A percentile compares a stretch with the other conserved stretches of the same genome.
Conservation (phyloP, 1,140 invertebrate genomes). For the Polyergus mexicanus region DNA sequence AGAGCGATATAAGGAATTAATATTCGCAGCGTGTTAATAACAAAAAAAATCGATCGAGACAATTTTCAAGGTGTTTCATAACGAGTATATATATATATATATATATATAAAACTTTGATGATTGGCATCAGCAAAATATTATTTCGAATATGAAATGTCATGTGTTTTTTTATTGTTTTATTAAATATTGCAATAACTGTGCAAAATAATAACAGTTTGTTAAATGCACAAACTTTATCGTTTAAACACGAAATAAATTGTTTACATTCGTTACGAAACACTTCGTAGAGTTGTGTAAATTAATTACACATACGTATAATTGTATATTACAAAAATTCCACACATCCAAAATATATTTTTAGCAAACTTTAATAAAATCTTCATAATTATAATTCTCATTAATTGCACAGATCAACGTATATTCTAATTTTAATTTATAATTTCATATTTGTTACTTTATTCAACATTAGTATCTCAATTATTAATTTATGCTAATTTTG, state of each 20-base stretch:
- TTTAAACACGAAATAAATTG: neutral
- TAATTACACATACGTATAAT: neutral
- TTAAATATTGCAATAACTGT: neutral
- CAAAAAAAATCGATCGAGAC: neutral
- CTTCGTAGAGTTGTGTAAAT: neutral
- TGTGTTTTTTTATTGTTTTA: neutral
- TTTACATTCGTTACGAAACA: neutral
- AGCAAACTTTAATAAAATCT: neutral
- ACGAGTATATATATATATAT: neutral
- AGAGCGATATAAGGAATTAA: neutral
- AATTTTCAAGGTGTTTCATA: neutral
- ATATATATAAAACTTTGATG: neutral
- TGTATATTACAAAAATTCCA: too few species aligned
- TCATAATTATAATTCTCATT: neutral
- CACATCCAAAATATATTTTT: neutral
- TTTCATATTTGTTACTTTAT: neutral
- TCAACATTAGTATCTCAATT: neutral
- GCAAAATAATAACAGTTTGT: neutral
- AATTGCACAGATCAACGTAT: neutral
- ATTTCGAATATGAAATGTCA: neutral
- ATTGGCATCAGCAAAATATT: neutral
- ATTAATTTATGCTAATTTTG: neutral
- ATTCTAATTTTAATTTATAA: neutral
- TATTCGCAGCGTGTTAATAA: neutral
- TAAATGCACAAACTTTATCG: neutral